Base-by-base conservation (phyloP, 2,888 invertebrate species). In the Lissocephala sabroskyi region DNA sequence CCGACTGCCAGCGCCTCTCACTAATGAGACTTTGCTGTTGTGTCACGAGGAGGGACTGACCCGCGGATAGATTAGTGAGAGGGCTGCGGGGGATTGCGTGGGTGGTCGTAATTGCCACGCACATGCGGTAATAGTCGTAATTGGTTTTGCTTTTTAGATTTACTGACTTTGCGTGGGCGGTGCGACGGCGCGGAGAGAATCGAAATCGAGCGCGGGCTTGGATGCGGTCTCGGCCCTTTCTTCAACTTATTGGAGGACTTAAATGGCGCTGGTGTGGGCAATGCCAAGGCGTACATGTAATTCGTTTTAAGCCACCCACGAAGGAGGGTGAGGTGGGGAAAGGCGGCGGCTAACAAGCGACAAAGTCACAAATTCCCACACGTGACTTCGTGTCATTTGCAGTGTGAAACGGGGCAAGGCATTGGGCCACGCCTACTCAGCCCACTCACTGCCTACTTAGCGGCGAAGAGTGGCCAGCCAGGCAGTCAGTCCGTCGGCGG, bases 381-480 rank as follows among this genome's bases (percentile, higher is more conserved):
- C 77, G 77, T 77, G 77, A 77, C 76, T 77, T 78, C 77, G 77
- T 77, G 77, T 74, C 77, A 63, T 77, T 77, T 78, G 63, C 62
- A 60, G 55, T 63, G 78, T 73, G 68, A 68, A 67, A 30, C 4
- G 30, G 9, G 6, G 30, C 4, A 30, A 7, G 7, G 23, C 23
- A 7, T 7, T 3, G 23, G 23, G 7, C 23, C 23, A 23, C 4
- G 3, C 23, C 7, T 23, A 23, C 23, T n/a, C 23, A 23, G 23
- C 23, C 23, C 23, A 3, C 23, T 7, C 23, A 3, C 23, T 7
- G 23, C 4, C 23, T 7, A 23, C 7, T 5, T 23, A 23, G 23
- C 23, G n/a, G n/a, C 7, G 4, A 23, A 23, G 23, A 23, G 23
- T 23, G 7, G 23, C 23, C 23, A 13, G 35, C 14, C 13, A 35